Base-by-base conservation (phyloP, 2,888 invertebrate species). In the Hirtodrosophila histrioides region DNA sequence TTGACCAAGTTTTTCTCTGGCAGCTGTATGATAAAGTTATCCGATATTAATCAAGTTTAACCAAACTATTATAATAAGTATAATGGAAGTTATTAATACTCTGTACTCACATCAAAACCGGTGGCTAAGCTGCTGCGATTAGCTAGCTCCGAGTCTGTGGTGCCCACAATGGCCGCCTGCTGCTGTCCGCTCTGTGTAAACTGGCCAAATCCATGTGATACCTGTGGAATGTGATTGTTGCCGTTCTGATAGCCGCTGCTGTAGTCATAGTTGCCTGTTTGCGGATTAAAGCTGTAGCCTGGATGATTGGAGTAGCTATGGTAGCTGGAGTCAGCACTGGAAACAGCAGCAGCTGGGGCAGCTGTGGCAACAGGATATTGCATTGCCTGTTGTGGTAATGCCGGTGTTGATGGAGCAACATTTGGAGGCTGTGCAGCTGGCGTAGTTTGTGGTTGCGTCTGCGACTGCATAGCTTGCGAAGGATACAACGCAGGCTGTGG, bases 221-320 rank as follows among this genome's bases (percentile, higher is more conserved):
- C 75, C 7, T 72, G 71, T 8, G 73, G 50, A 17, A 74, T 48
- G 33, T 64, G 37, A 12, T 57, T 68, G 45, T 31, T 69, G 5
- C 78, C 77, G 6, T 86, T 82, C 56, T 94, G 94, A 61, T 94
- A 94, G 0, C 94, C 94, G 51, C 94, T 94, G 70, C 91, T 93
- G 76, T 95, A 95, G 9, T 94, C 93, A 72, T 94, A 94, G 43
- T 84, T 90, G 0, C 94, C 94, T 0, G 93, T 93, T 0, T 92
- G 86, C 0, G 92, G 73, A 81, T 94, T 94, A 73, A 90, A 94
- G 6, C 92, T 92, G 77, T 94, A 95, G 41, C 94, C 94, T 3
- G 94, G 94, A 88, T 94, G 94, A 53, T 88, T 89, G 9, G 88
- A 83, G 11, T 83, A 83, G 57, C 78, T 75, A 3, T 53, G 63